Conservation (phyloP, 1,140 invertebrate species). For the Aleiodes sp. region DNA sequence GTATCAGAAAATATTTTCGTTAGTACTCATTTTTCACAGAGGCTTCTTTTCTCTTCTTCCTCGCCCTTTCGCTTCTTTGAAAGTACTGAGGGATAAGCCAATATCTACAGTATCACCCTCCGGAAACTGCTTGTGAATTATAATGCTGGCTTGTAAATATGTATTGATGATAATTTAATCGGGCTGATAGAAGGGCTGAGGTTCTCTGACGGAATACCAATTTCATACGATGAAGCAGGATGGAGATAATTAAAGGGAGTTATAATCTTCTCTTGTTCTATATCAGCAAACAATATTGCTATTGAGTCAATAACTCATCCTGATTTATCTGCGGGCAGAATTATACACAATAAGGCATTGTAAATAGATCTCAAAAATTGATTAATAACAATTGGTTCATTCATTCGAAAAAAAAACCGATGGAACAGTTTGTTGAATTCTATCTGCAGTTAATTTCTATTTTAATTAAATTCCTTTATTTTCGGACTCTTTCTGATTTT, state of each 20-base stretch:
- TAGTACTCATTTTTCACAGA: neutral
- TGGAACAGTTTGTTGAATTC: too few species aligned
- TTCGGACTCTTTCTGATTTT: neutral
- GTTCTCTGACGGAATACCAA: constrained; percentile 7
- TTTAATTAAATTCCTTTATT: neutral
- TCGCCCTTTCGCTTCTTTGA: neutral
- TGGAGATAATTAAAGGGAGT: constrained; percentile 13
- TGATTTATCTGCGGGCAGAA: neutral
- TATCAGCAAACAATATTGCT: constrained; percentile 7
- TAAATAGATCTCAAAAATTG: constrained; percentile 26
- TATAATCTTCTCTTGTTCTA: neutral
- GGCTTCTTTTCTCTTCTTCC: neutral
- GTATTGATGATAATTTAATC: constrained; percentile 21
- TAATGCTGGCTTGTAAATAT: neutral
- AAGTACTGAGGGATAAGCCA: neutral
- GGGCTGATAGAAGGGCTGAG: neutral
- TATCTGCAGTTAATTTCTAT: neutral
- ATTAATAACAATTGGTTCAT: too few species aligned
- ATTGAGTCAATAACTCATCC: constrained; percentile 4
- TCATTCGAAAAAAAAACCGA: too few species aligned
- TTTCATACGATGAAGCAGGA: neutral
- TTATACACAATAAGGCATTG: neutral
- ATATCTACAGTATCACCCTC: neutral
- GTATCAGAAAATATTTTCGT: constrained; percentile 5
- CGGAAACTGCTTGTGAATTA: neutral